Conservation (phyloP, 2,797 vertebrate species). For the Danio choprae region DNA sequence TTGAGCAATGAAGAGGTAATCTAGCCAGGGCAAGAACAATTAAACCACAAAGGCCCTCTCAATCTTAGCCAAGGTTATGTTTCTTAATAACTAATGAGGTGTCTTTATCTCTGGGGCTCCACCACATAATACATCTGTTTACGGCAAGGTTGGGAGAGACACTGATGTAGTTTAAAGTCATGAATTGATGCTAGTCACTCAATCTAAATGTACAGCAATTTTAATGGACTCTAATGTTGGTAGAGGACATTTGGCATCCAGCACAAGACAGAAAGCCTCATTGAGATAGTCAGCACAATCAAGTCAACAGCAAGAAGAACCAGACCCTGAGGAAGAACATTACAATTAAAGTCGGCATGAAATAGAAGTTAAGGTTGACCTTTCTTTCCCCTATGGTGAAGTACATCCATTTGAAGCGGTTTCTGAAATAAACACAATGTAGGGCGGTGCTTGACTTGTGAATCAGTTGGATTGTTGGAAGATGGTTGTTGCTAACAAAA, state of each 20-base stretch:
- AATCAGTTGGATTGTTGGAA: too few species aligned
- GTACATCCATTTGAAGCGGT: too few species aligned
- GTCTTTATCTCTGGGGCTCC: slow-evolving; percentile 36
- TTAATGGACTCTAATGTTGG: neutral
- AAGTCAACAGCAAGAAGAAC: too few species aligned
- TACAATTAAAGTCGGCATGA: too few species aligned
- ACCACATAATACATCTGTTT: slow-evolving; percentile 41
- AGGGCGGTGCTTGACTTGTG: too few species aligned
- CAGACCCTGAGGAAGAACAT: too few species aligned
- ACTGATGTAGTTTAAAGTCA: slow-evolving; percentile 42
- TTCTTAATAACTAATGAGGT: slow-evolving; percentile 52
- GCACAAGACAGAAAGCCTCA: too few species aligned
- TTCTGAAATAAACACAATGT: too few species aligned
- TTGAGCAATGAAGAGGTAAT: slow-evolving; percentile 53
- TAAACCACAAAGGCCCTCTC: slow-evolving; percentile 52
- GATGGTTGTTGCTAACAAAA: too few species aligned
- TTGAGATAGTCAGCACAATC: neutral
- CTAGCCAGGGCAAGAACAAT: slow-evolving; percentile 51
- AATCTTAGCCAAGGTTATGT: slow-evolving; percentile 48
- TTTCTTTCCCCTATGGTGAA: too few species aligned
- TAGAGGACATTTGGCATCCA: neutral
- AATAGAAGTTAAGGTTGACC: too few species aligned
- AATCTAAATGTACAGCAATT: neutral
- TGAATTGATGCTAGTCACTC: slow-evolving; percentile 12
- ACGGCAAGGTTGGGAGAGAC: slow-evolving; percentile 37